phyloP scores from a whole-genome alignment of 64 coral and sea anemone species.

The Dendrophyllia cribrosa region DNA sequence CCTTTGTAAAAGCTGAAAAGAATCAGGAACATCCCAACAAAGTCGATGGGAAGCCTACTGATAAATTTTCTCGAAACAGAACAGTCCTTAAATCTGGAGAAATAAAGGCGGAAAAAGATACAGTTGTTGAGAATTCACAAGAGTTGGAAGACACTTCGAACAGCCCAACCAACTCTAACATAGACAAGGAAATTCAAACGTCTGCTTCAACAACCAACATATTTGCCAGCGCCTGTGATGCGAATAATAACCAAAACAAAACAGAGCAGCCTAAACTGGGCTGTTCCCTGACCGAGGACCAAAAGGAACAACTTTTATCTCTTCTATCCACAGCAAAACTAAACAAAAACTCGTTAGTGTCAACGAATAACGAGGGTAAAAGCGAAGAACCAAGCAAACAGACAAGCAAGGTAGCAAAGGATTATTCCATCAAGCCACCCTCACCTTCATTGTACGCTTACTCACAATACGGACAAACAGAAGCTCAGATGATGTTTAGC shows the following conservation, averaged over 20 bases:
- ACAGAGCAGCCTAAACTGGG: neutral
- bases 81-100: neutral
- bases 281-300: constrained; percentile 19
- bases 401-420: neutral
- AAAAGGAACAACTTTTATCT: constrained; percentile 32
- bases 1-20: neutral
- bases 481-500: constrained; percentile 57
- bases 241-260: neutral
- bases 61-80: neutral
- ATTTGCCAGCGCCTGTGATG: neutral
- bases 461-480: constrained; percentile 1
- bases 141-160: neutral
- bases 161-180: neutral
- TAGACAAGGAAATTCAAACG: neutral
- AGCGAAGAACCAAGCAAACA: neutral
- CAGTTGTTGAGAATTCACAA: neutral
- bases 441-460: constrained; percentile 38
- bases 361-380: neutral
- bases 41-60: neutral
- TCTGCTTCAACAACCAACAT: neutral
- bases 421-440: constrained; percentile 2
- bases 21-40: neutral
- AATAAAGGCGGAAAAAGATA: neutral
- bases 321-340: constrained; percentile 8
- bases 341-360: neutral